phyloP scores from a whole-genome alignment of 1,140 invertebrate genomes.

The Myzus persicae region DNA sequence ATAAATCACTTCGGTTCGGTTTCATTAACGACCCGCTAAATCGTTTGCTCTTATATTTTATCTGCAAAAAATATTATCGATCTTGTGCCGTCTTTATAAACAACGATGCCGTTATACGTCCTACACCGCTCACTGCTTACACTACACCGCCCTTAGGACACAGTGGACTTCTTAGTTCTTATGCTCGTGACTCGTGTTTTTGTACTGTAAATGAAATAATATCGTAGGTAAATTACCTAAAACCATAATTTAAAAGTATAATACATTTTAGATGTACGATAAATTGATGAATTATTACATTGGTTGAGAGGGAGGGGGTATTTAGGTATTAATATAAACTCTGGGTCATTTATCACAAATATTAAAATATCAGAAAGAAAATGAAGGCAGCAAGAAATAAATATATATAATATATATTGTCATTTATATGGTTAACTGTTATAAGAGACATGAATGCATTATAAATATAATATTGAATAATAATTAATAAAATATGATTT shows the following conservation, averaged over 20 bases:
- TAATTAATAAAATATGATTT: neutral
- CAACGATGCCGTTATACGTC: neutral
- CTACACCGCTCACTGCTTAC: neutral
- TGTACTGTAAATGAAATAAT: neutral
- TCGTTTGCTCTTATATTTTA: neutral
- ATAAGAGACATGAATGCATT: neutral
- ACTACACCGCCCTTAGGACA: neutral
- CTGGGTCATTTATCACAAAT: neutral
- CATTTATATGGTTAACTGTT: neutral
- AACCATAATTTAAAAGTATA: neutral
- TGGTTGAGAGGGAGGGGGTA: too few species aligned
- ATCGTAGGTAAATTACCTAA: neutral
- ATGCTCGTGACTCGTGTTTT: neutral
- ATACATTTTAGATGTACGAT: neutral
- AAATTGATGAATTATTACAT: neutral
- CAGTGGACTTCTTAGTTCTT: neutral
- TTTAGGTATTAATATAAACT: neutral
- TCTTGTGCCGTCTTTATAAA: neutral
- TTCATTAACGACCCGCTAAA: neutral
- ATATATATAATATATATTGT: too few species aligned
- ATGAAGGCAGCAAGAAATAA: too few species aligned
- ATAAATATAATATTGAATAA: neutral
- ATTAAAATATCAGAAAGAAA: neutral
- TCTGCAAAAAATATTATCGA: conserved; percentile 8
- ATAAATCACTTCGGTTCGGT: neutral